Evolutionary conservation across 2,113 vertebrate genomes (phyloP), one percentile per base, ranked within the genome.

Genomic region (Xyrauchen texanus): DNA sequence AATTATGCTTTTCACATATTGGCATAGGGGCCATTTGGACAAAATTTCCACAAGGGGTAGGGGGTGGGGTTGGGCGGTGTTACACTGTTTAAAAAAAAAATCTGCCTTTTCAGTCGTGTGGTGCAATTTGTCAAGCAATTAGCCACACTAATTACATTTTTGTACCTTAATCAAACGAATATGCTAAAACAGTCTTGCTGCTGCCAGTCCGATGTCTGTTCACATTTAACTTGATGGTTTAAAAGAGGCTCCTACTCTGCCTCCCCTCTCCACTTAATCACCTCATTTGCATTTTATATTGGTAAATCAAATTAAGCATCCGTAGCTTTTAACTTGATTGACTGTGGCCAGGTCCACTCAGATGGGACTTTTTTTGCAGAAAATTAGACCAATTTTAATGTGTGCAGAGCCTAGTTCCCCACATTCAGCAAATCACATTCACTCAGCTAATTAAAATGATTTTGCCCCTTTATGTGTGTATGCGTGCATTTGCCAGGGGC

Each of bases 221-320:
- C 92, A 91, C 93, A 96, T 98, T 98, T 98, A 96, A 96, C 93
- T 95, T 96, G 96, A 98, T 97, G 95, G 94, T 92, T 96, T 96
- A 95, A 98, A 96, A 97, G 94, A 95, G 96, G 95, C 93, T 91
- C 85, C 92, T 95, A 88, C 91, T 93, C 92, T 92, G 93, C 93
- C 94, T 95, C 95, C 93, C 94, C 95, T 97, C 96, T 98, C 96
- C 94, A 97, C 95, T 98, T 97, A 96, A 98, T 95, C 96, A 98
- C 95, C 95, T 97, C 83, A 99, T 99, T 98, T 98, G 96, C 98
- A 99, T 99, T 97, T 99, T 99, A 98, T 98, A 99, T 99, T 99
- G 98, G 97, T 98, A 99, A 99, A 99, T 99, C 97, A 99, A 99
- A 99, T 99, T 97, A 98, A 97, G 96, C 96, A 96, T 94, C 95